Base-by-base conservation (phyloP, 2,888 invertebrate genomes). In the Actias luna region DNA sequence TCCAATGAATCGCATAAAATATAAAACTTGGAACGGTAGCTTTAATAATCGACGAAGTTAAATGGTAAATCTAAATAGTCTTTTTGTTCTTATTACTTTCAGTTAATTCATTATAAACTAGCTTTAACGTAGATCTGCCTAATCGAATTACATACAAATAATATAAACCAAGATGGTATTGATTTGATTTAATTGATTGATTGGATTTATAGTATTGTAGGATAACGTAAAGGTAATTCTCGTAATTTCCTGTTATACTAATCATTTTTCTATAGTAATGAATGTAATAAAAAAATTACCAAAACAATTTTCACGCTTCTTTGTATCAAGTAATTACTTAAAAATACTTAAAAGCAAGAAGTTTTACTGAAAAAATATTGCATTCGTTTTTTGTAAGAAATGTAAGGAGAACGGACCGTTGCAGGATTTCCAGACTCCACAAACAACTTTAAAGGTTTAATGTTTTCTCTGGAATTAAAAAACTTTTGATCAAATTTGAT, bases 401-500 rank as follows among this genome's bases (percentile, higher is more conserved):
- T 71, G 72, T 74, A 77, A 78, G 71, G 72, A 75, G 70, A 69
- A 70, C 72, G 69, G 70, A 69, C 67, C 64, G 73, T 72, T 69
- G 64, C 70, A 70, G 73, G 75, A 75, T 77, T 78, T 76, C 72
- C 72, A 68, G 69, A 70, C 69, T 64, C 71, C 35, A 64, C 72
- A 76, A 66, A 72, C 69, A 83, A 85, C 82, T 85, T 84, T 73
- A 72, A 76, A 77, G 77, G 78, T 85, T 84, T 85, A 86, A 84
- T 84, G 82, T 80, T 82, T 84, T 78, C 73, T 76, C 70, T 78
- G 78, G 83, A 84, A 87, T 87, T 86, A 87, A 87, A 87, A 85
- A 87, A 87, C 84, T 87, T 87, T 82, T 57, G 59, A 59, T 64
- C 62, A 62, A 60, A 60, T 65, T 58, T 22, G 39, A 33, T 63